Percentiles rank a stretch among this genome's conserved stretches.
These are phyloP conservation scores for Platycnemis pennipes DNA, from an alignment of 2,888 invertebrate genomes.

Conservation along the genomic window DNA sequence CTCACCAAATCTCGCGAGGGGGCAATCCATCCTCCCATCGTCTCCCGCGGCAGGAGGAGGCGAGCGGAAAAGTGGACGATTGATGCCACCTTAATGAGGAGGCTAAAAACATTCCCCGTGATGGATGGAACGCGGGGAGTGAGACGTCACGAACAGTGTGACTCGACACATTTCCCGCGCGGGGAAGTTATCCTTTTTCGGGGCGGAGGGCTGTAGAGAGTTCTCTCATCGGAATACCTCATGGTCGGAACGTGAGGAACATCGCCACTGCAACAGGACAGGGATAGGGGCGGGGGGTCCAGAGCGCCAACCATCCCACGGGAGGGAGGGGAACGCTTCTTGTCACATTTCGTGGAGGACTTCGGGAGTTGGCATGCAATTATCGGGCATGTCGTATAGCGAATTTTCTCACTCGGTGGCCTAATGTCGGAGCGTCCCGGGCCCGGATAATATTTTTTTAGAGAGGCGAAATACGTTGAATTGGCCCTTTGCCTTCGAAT, in stretches of 20 bases:
- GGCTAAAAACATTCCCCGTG: not conserved
- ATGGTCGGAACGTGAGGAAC: not conserved
- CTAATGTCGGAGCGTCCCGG: not conserved
- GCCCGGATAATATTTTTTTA: not conserved
- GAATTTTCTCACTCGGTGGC: not conserved
- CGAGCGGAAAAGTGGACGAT: not conserved
- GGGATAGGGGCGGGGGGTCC: not conserved
- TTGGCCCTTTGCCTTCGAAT: not conserved
- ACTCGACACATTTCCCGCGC: conserved; percentile 26
- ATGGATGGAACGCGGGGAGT: not conserved
- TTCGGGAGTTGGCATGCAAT: not conserved
- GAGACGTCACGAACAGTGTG: not conserved
- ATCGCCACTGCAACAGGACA: not conserved
- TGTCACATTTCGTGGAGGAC: not conserved
- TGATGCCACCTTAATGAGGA: conserved; percentile 16
- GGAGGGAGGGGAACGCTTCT: not conserved
- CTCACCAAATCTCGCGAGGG: not conserved
- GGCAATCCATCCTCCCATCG: conserved; percentile 16
- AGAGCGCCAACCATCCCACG: not conserved
- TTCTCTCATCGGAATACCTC: not conserved
- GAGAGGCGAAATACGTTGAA: not conserved
- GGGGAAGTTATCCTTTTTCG: conserved; percentile 5
- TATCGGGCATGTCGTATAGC: not conserved
- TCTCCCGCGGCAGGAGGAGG: not conserved
- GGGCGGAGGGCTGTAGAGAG: not conserved